Base-by-base conservation (phyloP, 2,888 invertebrate genomes). In the Drosophila atripex region DNA sequence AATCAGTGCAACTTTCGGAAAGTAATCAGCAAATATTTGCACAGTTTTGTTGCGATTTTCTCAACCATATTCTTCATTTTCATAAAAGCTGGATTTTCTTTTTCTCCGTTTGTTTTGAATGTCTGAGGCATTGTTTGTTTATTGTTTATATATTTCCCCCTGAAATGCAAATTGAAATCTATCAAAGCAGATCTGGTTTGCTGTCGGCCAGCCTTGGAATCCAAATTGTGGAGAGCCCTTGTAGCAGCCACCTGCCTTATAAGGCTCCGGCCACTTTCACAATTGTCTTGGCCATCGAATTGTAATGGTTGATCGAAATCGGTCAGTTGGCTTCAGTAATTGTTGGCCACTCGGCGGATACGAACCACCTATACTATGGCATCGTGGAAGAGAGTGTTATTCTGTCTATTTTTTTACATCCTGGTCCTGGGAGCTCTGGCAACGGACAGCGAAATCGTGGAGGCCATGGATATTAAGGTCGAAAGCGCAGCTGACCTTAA, bases 1-100 rank as follows among this genome's bases (percentile, higher is more conserved):
- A 89, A 85, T 89, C 88, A 83, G 74, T 55, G 65, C 73, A 72
- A 72, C 60, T 73, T 63, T 69, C 57, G 69, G 56, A 76, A 75
- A 83, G 88, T 88, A 86, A 80, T 88, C 88, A 69, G 76, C 70
- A 89, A 89, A 88, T 86, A 88, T 85, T 88, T 88, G 70, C 74
- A 14, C 54, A 73, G 73, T 73, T 69, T 73, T 68, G 73, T 73
- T 73, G 71, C 69, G 56, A 52, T 56, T 80, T 79, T 61, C 68
- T 61, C 52, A n/a, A 51, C 53, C 69, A 73, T 82, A 79, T 80
- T 74, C 77, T 77, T 89, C 80, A 88, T 88, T 90, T 88, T 84
- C 77, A 77, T 89, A 89, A 89, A 85, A 86, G 87, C 80, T 71
- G 77, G 77, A 65, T 78, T 78, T 74, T 21, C 53, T 73, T 71